Conservation (phyloP, 2,888 invertebrate species). For the Leptopilina syphax region DNA sequence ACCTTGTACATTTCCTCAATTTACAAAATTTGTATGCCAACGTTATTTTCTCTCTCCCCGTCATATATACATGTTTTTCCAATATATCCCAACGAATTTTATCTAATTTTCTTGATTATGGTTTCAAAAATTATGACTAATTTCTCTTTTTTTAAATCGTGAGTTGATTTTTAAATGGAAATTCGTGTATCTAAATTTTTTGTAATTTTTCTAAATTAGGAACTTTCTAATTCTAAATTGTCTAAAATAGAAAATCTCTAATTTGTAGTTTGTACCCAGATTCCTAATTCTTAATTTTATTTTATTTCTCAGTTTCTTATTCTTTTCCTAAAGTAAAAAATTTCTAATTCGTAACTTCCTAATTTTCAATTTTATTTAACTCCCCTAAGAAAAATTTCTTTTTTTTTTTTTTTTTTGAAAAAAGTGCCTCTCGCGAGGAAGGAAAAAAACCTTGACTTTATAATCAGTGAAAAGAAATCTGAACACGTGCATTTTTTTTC, state of each 20-base stretch:
- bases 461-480: conserved; percentile 1
- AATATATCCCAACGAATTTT: background rate
- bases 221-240: too few species aligned
- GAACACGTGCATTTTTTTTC: conserved; percentile 8
- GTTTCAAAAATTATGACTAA: background rate
- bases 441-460: conserved; percentile 5
- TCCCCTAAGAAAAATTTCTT: background rate
- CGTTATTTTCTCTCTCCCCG: background rate
- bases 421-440: background rate
- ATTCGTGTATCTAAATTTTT: too few species aligned
- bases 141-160: background rate
- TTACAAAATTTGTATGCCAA: conserved; percentile 26
- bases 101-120: background rate
- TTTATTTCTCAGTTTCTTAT: too few species aligned
- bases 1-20: conserved; percentile 6
- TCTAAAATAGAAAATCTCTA: too few species aligned
- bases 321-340: too few species aligned
- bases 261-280: too few species aligned
- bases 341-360: too few species aligned
- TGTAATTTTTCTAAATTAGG: too few species aligned
- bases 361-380: background rate
- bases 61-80: background rate
- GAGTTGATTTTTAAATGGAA: background rate
- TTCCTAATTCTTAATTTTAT: too few species aligned
- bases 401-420: too few species aligned